Base-by-base conservation (phyloP, 2,888 invertebrate species). In the Meiosimyza platycephala region DNA sequence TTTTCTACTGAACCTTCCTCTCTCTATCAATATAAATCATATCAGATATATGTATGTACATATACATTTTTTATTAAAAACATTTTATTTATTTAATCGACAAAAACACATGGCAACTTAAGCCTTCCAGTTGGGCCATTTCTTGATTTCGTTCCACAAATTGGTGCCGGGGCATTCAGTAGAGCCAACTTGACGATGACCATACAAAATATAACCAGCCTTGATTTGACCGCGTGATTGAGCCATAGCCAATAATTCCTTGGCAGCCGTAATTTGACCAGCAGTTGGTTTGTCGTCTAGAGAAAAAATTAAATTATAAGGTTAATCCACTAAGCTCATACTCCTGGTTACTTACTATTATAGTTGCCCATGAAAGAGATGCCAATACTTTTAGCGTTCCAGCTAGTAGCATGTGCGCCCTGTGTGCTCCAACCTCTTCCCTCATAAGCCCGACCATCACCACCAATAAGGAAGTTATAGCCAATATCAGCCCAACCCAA, bases 111-210 rank as follows among this genome's bases (percentile, higher is more conserved):
- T 40, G 40, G 40, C 40, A 40, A 40, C 40, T 40, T 40, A 40
- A 40, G 76, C 74, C 55, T 64, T 75, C 80, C 85, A 90, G 76
- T 91, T 88, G 0, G 89, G 85, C 93, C 93, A 93, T 0, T 85
- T 89, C 9, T 88, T 84, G 16, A 93, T 90, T 75, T 91, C 89
- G 3, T 87, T 79, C 75, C 88, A 88, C 0, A 93, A 86, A 0
- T 88, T 87, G 13, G 88, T 87, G 1, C 93, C 93, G 0, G 93
- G 93, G 76, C 93, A 93, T 77, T 90, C 90, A 0, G 93, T 93
- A 2, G 85, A 82, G 72, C 88, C 83, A 0, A 89, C 89, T 81
- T 90, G 90, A 67, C 89, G 85, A 83, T 93, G 93, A 0, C 92
- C 93, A 1, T 91, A 87, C 50, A 93, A 84, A 65, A 88, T 89